A percentile compares a stretch with the other conserved stretches of the same genome.
These are phyloP conservation scores for Mycalesis mineus DNA, from an alignment of 2,888 invertebrate genomes.

Conservation along the genomic window DNA sequence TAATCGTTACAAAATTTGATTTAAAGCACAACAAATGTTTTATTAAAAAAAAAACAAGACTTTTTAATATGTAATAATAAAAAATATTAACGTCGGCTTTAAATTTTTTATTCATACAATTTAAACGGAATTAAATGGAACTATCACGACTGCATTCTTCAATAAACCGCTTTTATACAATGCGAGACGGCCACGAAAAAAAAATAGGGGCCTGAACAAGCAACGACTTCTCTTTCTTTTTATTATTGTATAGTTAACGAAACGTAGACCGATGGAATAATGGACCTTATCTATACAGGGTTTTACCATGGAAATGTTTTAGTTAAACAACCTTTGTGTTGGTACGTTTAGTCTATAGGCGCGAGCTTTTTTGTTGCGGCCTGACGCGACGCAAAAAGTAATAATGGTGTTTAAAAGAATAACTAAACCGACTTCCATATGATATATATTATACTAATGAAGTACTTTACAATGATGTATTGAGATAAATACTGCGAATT, in stretches of 20 bases:
- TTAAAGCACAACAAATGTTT: neutral
- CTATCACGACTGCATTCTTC: constrained; percentile 12
- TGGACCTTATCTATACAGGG: constrained; percentile 1
- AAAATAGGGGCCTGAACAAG: constrained; percentile 7
- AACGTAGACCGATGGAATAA: constrained; percentile 8
- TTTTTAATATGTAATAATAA: neutral
- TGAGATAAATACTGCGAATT: no score
- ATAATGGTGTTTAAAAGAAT: neutral
- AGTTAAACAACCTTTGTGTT: neutral
- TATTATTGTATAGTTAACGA: constrained; percentile 4
- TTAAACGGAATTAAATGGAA: constrained; percentile 8
- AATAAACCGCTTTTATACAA: constrained; percentile 14
- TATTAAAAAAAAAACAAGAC: neutral
- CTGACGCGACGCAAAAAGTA: neutral
- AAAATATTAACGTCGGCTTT: neutral
- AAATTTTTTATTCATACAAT: constrained; percentile 2
- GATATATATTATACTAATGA: no score
- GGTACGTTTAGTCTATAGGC: neutral
- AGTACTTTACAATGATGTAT: no score
- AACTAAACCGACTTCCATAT: no score
- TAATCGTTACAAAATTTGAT: no score
- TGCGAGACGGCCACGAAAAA: constrained; percentile 2
- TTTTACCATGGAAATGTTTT: constrained; percentile 5
- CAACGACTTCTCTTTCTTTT: constrained; percentile 5
- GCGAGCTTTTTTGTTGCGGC: neutral